Conservation (phyloP, 2,888 invertebrate genomes). For the Perithous albicinctus region DNA sequence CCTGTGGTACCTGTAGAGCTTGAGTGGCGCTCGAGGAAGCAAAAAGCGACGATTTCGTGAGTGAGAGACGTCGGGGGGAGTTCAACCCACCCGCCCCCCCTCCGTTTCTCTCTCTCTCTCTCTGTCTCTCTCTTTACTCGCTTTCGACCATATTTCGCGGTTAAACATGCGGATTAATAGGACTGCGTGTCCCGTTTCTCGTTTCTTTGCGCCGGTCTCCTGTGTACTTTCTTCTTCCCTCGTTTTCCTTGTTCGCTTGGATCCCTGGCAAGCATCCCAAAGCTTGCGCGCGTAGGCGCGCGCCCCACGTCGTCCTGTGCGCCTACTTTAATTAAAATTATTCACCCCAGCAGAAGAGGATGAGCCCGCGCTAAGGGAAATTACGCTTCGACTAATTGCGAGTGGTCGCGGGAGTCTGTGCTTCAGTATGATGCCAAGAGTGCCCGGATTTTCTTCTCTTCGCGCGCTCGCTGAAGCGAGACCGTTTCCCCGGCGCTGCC, state of each 20-base stretch:
- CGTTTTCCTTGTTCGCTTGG: conserved; percentile 33
- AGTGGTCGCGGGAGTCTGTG: conserved; percentile 52
- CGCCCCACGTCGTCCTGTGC: conserved; percentile 42
- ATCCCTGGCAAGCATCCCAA: conserved; percentile 16
- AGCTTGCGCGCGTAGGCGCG: neutral
- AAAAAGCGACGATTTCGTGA: conserved; percentile 5
- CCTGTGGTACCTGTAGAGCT: conserved; percentile 38
- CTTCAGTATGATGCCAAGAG: conserved; percentile 57
- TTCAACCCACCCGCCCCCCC: no score
- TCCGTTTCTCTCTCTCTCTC: conserved; percentile 22
- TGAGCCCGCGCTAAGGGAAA: conserved; percentile 57
- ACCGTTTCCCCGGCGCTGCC: neutral
- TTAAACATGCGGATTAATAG: conserved; percentile 70
- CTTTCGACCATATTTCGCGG: conserved; percentile 61
- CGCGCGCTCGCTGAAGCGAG: conserved; percentile 19
- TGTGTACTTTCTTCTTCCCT: conserved; percentile 37
- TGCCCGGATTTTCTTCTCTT: conserved; percentile 46
- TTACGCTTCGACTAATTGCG: conserved; percentile 67
- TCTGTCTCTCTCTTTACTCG: conserved; percentile 10
- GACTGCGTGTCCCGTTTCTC: conserved; percentile 45
- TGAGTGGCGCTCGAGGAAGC: conserved; percentile 31
- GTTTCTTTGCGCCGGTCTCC: conserved; percentile 20
- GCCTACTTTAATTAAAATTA: conserved; percentile 67
- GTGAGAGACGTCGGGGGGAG: conserved; percentile 1
- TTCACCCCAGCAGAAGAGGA: conserved; percentile 62